Evolutionary conservation across 2,888 invertebrate genomes (phyloP).

Genomic region (Nysson spinosus): DNA sequence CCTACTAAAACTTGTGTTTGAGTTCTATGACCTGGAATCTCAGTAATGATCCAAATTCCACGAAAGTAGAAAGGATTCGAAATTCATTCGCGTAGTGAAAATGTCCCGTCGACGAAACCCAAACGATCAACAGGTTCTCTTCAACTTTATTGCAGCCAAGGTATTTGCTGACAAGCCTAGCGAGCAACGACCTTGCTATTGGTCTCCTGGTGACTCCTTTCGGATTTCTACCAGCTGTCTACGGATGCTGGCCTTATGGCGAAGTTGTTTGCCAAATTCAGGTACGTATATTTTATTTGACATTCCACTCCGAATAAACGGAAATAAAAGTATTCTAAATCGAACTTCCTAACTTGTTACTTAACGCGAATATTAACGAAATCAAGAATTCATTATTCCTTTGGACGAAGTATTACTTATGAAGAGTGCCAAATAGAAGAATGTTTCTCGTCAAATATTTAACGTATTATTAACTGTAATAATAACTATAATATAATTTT

Average conservation of each 20-base stretch:
- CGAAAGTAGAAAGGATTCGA: neutral
- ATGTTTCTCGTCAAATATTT: too few species aligned
- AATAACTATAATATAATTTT: too few species aligned
- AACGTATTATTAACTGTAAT: too few species aligned
- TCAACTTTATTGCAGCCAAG: slow-evolving; percentile 83
- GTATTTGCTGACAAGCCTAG: slow-evolving; percentile 91
- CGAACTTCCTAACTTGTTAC: too few species aligned
- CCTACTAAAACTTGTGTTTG: too few species aligned
- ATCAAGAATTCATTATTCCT: too few species aligned
- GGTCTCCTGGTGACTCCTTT: slow-evolving; percentile 92
- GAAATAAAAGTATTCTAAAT: neutral
- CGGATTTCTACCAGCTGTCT: slow-evolving; percentile 89
- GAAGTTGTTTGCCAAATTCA: slow-evolving; percentile 94
- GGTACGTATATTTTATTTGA: slow-evolving; percentile 78
- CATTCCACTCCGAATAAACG: neutral
- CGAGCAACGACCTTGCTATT: slow-evolving; percentile 92
- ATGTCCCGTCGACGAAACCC: slow-evolving; percentile 28
- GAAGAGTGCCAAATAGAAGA: too few species aligned
- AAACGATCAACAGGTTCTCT: slow-evolving; percentile 55
- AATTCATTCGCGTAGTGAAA: slow-evolving; percentile 10
- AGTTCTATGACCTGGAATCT: too few species aligned
- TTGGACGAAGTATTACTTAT: too few species aligned
- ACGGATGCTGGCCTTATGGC: slow-evolving; percentile 94
- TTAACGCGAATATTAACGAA: too few species aligned
- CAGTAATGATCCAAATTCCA: neutral